phyloP scores from a whole-genome alignment of 2,797 vertebrate species.

The Rhyacichthys aspro region DNA sequence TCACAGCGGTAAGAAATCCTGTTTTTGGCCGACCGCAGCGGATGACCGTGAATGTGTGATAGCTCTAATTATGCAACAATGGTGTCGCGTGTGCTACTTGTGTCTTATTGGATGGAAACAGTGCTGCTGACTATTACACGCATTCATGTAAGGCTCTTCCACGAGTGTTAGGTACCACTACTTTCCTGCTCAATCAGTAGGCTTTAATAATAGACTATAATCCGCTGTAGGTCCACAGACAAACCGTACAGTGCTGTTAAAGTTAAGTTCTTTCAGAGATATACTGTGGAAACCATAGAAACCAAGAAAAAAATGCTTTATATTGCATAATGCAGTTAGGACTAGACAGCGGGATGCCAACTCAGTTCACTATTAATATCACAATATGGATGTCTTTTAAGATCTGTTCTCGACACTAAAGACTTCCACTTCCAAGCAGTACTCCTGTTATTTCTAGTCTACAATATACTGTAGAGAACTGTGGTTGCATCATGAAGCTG shows the following conservation, averaged over 20 bases:
- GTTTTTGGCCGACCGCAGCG: slow-evolving; percentile 27
- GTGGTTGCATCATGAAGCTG: slow-evolving; percentile 22
- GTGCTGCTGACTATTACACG: no score
- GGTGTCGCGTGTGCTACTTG: slow-evolving; percentile 53
- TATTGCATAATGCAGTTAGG: slow-evolving; percentile 5
- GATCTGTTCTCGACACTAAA: not conserved
- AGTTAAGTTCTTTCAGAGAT: slow-evolving; percentile 16
- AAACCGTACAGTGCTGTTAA: slow-evolving; percentile 3
- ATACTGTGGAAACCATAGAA: slow-evolving; percentile 6
- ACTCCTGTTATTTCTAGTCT: not conserved
- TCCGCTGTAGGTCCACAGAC: slow-evolving; percentile 6
- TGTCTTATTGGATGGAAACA: slow-evolving; percentile 36
- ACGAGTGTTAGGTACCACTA: slow-evolving; percentile 7
- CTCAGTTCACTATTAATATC: not conserved
- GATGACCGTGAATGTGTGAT: slow-evolving; percentile 43
- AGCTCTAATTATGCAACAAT: slow-evolving; percentile 71
- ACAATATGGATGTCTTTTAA: slow-evolving; percentile 3
- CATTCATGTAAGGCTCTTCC: slow-evolving; percentile 6
- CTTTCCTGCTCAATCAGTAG: slow-evolving; percentile 3
- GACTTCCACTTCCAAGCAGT: not conserved
- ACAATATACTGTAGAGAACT: not conserved
- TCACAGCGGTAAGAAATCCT: slow-evolving; percentile 73
- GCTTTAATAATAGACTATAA: slow-evolving; percentile 10
- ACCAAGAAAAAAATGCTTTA: not conserved
- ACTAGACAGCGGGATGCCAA: slow-evolving; percentile 5